Base-by-base conservation (phyloP, 2,888 invertebrate species). In the Sminthurides aquaticus region DNA sequence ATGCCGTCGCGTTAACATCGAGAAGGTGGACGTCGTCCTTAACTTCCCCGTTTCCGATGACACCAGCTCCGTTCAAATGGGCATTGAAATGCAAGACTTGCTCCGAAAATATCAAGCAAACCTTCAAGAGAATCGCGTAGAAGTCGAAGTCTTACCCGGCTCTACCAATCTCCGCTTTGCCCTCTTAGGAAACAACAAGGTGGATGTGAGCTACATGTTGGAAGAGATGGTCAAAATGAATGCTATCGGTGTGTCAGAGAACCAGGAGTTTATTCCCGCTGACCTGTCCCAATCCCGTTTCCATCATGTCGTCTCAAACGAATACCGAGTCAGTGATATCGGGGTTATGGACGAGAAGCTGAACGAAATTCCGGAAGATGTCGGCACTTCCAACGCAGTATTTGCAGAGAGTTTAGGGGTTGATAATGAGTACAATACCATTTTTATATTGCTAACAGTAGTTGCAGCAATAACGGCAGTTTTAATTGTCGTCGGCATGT, bases 161-260 rank as follows among this genome's bases (percentile, higher is more conserved):
- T 80, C 80, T 0, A 71, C 71, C n/a, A 68, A 67, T 48, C 54
- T 72, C 2, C 49, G 67, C 34, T 87, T 87, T 63, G 82, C 86
- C 56, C 79, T 91, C 2, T 81, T 85, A 64, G 89, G 90, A 2
- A 82, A 84, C 1, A 84, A 85, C 70, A 89, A 90, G 75, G 86
- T 89, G 0, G 90, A 91, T 77, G 82, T 88, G 49, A 87, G 90
- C 0, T 90, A 87, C 76, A 84, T 87, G 75, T 82, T 91, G 55
- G 90, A 91, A 78, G 86, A 88, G 78, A 57, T 70, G 61, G 69
- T 71, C 2, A 69, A 65, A 55, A 55, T 49, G 27, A 65, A 66
- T 59, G 49, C 64, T 3, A 70, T 73, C 49, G 73, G 73, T 29
- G 66, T 67, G 18, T 67, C 68, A 27, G 62, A 69, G n/a, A 66